These are phyloP conservation scores for Strix aluco DNA, from an alignment of 2,113 vertebrate species.

Conservation along the genomic window DNA sequence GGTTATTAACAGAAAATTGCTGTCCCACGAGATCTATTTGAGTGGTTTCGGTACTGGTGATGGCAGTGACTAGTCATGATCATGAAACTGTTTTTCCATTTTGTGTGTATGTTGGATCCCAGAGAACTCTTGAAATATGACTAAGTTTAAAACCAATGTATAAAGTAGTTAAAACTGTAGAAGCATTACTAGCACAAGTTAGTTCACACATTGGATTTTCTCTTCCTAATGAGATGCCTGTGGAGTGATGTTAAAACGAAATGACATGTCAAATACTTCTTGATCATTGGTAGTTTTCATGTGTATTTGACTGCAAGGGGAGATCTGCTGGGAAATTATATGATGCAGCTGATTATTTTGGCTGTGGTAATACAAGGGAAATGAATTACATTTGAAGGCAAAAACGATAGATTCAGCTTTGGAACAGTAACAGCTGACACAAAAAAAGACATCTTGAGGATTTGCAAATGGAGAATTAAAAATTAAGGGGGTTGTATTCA, in stretches of 20 bases:
- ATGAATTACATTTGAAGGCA: neutral
- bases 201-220: neutral
- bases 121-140: neutral
- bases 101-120: neutral
- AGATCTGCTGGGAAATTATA: neutral
- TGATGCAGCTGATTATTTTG: neutral
- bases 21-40: neutral
- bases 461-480: neutral
- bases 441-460: neutral
- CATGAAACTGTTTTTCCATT: neutral
- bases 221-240: neutral
- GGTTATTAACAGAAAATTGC: neutral
- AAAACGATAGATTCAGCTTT: neutral
- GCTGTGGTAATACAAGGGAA: neutral
- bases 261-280: neutral
- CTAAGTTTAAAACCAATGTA: neutral
- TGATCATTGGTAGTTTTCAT: neutral
- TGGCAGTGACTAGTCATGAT: neutral
- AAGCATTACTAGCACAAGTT: neutral
- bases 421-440: neutral
- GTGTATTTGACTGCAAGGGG: neutral
- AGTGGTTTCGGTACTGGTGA: neutral
- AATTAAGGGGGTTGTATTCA: neutral
- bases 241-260: neutral
- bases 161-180: neutral